These are phyloP conservation scores for Thymelicus acteon DNA, from an alignment of 2,888 invertebrate species.

Conservation along the genomic window DNA sequence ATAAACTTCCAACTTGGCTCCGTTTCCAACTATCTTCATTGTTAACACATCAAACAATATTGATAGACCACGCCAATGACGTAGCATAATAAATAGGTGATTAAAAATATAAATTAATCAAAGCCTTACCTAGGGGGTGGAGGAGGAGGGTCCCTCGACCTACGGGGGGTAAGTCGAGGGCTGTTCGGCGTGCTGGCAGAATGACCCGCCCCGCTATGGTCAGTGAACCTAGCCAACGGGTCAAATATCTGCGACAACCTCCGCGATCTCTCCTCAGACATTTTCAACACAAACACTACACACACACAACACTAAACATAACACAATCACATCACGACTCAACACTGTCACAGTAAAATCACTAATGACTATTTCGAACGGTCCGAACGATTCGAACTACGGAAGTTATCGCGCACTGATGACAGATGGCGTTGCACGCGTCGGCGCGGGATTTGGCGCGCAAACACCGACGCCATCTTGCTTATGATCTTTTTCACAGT, in stretches of 20 bases:
- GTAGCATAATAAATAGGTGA: no score
- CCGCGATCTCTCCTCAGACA: conserved; percentile 88
- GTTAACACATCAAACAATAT: background rate
- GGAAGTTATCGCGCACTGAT: conserved; percentile 58
- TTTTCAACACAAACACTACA: conserved; percentile 65
- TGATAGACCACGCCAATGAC: no score
- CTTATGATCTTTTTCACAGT: conserved; percentile 74
- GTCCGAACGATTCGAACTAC: conserved; percentile 68
- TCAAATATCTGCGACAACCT: conserved; percentile 93
- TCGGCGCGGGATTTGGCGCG: conserved; percentile 70
- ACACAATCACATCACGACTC: conserved; percentile 74
- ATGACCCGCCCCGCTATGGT: conserved; percentile 84
- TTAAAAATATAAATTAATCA: background rate
- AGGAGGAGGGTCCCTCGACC: conserved; percentile 77
- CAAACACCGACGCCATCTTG: conserved; percentile 73
- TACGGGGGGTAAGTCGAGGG: conserved; percentile 87
- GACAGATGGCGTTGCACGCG: conserved; percentile 66
- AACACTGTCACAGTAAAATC: conserved; percentile 65
- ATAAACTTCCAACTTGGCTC: no score
- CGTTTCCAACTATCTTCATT: background rate
- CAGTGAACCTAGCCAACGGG: conserved; percentile 90
- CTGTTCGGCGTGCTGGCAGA: conserved; percentile 89
- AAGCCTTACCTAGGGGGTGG: conserved; percentile 76
- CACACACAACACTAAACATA: conserved; percentile 57
- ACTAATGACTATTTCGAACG: conserved; percentile 75